These are phyloP conservation scores for Elanoides forficatus DNA, from an alignment of 2,113 vertebrate species.

Conservation along the genomic window DNA sequence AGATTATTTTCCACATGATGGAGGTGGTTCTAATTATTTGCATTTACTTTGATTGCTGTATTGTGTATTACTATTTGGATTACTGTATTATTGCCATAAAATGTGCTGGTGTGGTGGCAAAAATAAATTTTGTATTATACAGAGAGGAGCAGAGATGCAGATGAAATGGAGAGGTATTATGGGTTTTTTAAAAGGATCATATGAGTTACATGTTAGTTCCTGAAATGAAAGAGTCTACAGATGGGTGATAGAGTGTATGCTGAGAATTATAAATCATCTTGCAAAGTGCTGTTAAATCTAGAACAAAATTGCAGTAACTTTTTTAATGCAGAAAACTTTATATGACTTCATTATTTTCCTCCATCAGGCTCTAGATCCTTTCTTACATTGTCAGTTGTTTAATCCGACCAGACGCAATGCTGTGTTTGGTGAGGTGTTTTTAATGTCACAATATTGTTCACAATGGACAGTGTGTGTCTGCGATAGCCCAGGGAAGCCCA, in stretches of 20 bases:
- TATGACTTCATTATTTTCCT: background rate
- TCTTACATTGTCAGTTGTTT: background rate
- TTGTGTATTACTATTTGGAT: conserved; percentile 29
- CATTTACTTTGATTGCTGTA: conserved; percentile 27
- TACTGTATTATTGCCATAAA: conserved; percentile 23
- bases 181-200: background rate
- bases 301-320: background rate
- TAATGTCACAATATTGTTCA: background rate
- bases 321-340: background rate
- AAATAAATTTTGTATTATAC: background rate
- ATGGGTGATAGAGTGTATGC: background rate
- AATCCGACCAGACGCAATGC: background rate
- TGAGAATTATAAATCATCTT: background rate
- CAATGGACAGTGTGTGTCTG: background rate
- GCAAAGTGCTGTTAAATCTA: background rate
- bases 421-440: background rate
- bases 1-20: conserved; percentile 43
- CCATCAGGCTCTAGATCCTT: background rate
- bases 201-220: background rate
- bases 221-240: background rate
- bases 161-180: background rate
- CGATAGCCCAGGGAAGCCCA: background rate
- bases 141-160: background rate
- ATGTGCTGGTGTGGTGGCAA: background rate
- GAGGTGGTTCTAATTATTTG: conserved; percentile 62